Evolutionary conservation across 1,140 invertebrate species (phyloP).

Genomic region (Euura lappo): DNA sequence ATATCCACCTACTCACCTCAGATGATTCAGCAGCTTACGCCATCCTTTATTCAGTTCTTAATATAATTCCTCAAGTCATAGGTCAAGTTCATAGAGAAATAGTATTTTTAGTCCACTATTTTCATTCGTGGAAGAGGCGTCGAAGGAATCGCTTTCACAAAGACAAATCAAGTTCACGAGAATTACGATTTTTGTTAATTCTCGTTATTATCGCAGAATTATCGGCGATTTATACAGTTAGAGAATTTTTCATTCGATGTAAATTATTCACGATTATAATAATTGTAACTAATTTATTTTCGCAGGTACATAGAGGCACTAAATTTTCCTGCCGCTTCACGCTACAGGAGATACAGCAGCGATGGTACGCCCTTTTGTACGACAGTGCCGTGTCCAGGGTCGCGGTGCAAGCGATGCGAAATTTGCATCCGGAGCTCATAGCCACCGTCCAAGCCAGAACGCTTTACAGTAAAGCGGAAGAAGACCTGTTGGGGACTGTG

Average conservation of each 20-base stretch:
- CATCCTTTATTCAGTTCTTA: too few species aligned
- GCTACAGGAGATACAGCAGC: slow-evolving; percentile 89
- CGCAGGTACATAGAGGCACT: slow-evolving; percentile 86
- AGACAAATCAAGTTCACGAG: too few species aligned
- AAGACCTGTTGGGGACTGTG: slow-evolving; percentile 83
- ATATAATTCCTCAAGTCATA: too few species aligned
- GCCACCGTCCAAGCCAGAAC: slow-evolving; percentile 86
- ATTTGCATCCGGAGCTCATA: slow-evolving; percentile 90
- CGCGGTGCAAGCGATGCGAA: slow-evolving; percentile 90
- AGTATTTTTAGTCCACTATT: too few species aligned
- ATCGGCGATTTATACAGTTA: background rate
- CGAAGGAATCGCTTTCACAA: too few species aligned
- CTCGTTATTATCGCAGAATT: too few species aligned
- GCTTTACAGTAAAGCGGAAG: slow-evolving; percentile 88
- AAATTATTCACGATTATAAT: too few species aligned
- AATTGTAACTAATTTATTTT: slow-evolving; percentile 33
- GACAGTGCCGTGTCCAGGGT: slow-evolving; percentile 87
- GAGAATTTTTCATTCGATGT: slow-evolving; percentile 28
- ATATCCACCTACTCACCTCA: too few species aligned
- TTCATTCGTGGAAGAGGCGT: too few species aligned
- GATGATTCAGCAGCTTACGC: too few species aligned
- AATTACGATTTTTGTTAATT: too few species aligned
- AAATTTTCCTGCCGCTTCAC: slow-evolving; percentile 97
- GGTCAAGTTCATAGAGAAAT: background rate
- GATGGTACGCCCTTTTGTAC: slow-evolving; percentile 96